A percentile compares a stretch with the other conserved stretches of the same genome.
Conservation (phyloP, 1,140 invertebrate genomes). For the Manduca sexta region DNA sequence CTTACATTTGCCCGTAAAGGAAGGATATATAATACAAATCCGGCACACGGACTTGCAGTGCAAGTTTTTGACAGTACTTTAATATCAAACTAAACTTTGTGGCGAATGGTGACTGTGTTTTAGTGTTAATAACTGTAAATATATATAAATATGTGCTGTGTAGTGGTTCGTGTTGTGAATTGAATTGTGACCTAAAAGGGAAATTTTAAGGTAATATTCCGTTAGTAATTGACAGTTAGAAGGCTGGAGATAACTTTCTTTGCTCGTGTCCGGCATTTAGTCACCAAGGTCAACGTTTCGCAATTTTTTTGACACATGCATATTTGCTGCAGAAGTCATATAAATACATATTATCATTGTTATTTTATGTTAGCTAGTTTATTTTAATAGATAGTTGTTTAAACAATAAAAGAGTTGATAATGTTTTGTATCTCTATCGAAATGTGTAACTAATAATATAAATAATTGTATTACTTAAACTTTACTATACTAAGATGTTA, state of each 20-base stretch:
- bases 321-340: too few relatives aligned
- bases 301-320: too few relatives aligned
- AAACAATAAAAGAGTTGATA: too few relatives aligned
- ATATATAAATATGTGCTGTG: conserved; percentile 23
- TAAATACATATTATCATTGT: too few relatives aligned
- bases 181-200: conserved; percentile 2
- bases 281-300: conserved; percentile 39
- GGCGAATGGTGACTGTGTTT: conserved; percentile 35
- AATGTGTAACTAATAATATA: too few relatives aligned
- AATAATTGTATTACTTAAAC: too few relatives aligned
- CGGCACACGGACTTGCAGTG: conserved; percentile 47
- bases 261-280: conserved; percentile 26
- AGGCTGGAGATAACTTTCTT: conserved; percentile 46
- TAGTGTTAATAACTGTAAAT: conserved; percentile 23
- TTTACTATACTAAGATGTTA: too few relatives aligned
- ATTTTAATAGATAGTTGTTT: too few relatives aligned
- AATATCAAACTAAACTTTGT: conserved; percentile 30
- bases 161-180: conserved; percentile 19
- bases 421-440: too few relatives aligned
- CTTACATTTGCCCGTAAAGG: conserved; percentile 8
- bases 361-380: too few relatives aligned
- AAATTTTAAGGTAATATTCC: background rate
- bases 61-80: conserved; percentile 66
- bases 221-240: background rate
- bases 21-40: conserved; percentile 26